Base-by-base conservation (phyloP, 2,888 invertebrate genomes). In the Elegia similella region DNA sequence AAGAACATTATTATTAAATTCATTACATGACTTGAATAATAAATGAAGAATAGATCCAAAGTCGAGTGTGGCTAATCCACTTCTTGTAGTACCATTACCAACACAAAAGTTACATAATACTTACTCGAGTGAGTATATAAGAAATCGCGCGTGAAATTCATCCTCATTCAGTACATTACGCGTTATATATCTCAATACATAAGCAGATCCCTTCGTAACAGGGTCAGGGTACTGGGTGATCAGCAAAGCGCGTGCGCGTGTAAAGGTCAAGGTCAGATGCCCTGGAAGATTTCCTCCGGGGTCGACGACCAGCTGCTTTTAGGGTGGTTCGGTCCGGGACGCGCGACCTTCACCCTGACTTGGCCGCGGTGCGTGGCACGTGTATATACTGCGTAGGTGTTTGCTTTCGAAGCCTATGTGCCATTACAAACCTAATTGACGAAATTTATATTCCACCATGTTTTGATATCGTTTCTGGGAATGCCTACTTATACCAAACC, bases 241-340 rank as follows among this genome's bases (percentile, higher is more conserved):
- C 69, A 70, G 76, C 62, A 84, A 70, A 66, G 89, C 90, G 90
- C 90, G 74, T 89, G 90, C 90, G 90, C 90, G 89, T 74, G 67
- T 76, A 85, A 87, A 88, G 89, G 82, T 89, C 88, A 90, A 86
- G 90, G 90, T 84, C 82, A 79, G 81, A 66, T 75, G 73, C 88
- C 88, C 86, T 88, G 89, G 88, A 90, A 90, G 86, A 88, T 91
- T 89, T 88, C 80, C 83, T 81, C 72, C 69, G 81, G 81, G 89
- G 85, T 89, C 84, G 80, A 76, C 72, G 86, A 76, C 86, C 88
- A 75, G 73, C 77, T 82, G 82, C 82, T 84, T 87, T 88, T 84
- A 82, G 88, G 80, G 80, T 78, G 80, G 76, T 80, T 78, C 81
- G 80, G 73, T 79, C 78, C 75, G 78, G 83, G 80, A 80, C 75